Evolutionary conservation across 2,888 invertebrate species (phyloP), one percentile per base, ranked within the genome.

Genomic region (Tanypteryx hageni): DNA sequence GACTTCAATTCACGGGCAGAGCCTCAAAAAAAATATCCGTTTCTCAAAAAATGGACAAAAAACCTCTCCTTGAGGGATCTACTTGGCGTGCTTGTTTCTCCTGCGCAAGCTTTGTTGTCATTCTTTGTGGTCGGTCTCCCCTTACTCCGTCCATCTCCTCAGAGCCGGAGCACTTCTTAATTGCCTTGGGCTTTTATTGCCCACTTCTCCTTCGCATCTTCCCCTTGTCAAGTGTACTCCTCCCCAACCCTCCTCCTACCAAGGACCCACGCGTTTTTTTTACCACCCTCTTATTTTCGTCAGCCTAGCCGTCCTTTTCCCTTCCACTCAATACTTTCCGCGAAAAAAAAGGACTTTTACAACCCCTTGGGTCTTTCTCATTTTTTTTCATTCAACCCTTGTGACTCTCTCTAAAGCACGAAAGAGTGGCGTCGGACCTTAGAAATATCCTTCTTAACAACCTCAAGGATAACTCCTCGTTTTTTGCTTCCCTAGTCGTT

Each of bases 111-210:
- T 89, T 89, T 89, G 89, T 89, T 89, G 89, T 89, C 89, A 64
- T 27, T 89, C 89, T 89, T 89, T 89, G 89, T 44, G 89, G 89
- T 89, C 89, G 61, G n/a, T 57, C 44, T 83, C 18, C 56, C 57
- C 18, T 27, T 16, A 13, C 61, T 59, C 86, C 86, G 61, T 59
- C 76, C 76, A 68, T n/a, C 18, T 16, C 22, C 5, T 27, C 76
- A 76, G 27, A 27, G 76, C n/a, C 22, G 76, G n/a, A n/a, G 76
- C 76, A 31, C 86, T 44, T 64, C 64, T 64, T 89, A 89, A 89
- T 89, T 89, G 89, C 64, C 89, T 44, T 13, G n/a, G 27, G 61
- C 89, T 89, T 89, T 89, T 89, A 89, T 89, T 89, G 44, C 89
- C 64, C 89, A 31, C 61, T 86, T 31, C 61, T 61, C 61, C 31